These are phyloP conservation scores for Tinamus major DNA, from an alignment of 2,797 vertebrate species.

Conservation along the genomic window DNA sequence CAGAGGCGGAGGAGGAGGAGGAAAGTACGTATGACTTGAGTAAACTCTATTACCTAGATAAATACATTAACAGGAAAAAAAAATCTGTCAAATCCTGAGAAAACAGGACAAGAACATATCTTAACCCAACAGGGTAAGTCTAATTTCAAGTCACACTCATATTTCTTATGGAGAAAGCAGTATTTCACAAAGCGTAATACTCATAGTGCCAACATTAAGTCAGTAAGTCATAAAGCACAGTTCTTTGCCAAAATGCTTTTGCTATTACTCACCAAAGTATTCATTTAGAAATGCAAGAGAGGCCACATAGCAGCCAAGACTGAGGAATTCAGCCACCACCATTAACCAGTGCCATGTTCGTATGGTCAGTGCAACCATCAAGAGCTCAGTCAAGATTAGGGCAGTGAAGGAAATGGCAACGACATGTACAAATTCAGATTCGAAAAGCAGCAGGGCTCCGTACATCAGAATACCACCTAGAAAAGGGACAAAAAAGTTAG, in stretches of 20 bases:
- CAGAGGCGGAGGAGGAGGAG: not conserved
- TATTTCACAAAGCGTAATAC: not conserved
- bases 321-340: conserved; percentile 94
- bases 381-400: conserved; percentile 93
- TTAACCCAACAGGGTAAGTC: not conserved
- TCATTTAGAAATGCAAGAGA: conserved; percentile 97
- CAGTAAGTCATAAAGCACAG: not conserved
- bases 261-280: conserved; percentile 90
- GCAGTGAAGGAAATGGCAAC: conserved; percentile 99
- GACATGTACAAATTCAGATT: conserved; percentile 96
- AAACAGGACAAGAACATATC: not conserved
- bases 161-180: not conserved
- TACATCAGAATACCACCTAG: conserved; percentile 97
- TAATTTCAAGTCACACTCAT: not conserved
- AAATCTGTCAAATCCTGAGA: not conserved
- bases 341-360: conserved; percentile 98
- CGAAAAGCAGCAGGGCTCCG: conserved; percentile 93
- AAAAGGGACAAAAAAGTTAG: conserved; percentile 45
- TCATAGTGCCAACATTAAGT: not conserved
- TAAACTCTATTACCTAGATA: not conserved
- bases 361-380: conserved; percentile 96
- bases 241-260: not conserved
- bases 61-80: not conserved
- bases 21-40: not conserved
- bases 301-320: conserved; percentile 94